These are phyloP conservation scores for Numenius phaeopus DNA, from an alignment of 2,797 vertebrate genomes.

Conservation along the genomic window DNA sequence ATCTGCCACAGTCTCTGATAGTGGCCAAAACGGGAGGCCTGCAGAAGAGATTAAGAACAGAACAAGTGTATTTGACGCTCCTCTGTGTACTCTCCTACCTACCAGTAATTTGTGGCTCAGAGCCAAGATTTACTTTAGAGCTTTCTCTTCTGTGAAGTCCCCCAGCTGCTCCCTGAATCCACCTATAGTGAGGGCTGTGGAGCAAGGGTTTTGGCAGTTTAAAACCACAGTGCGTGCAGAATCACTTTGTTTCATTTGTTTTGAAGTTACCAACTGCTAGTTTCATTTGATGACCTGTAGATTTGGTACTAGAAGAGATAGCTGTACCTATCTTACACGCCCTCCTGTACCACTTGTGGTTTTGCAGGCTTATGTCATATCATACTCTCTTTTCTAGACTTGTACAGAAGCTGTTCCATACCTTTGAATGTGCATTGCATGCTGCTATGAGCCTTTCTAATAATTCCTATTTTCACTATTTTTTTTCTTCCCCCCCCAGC, in stretches of 20 bases:
- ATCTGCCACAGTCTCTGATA: not conserved
- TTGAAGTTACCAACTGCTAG: not conserved
- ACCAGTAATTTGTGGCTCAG: not conserved
- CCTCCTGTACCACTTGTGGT: not conserved
- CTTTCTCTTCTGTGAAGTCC: not conserved
- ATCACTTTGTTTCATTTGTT: not conserved
- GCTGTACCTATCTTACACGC: not conserved
- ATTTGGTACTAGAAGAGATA: not conserved
- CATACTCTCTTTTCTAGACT: not conserved
- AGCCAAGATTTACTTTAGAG: not conserved
- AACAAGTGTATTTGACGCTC: not conserved
- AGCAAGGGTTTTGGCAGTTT: not conserved
- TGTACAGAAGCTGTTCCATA: not conserved
- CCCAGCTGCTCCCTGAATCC: not conserved
- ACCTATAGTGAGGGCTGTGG: not conserved
- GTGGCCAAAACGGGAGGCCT: not conserved
- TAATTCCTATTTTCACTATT: not conserved
- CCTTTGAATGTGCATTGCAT: not conserved
- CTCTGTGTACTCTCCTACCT: not conserved
- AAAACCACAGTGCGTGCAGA: not conserved
- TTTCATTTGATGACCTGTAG: not conserved
- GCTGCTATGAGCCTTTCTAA: not conserved
- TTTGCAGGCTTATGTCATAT: not conserved
- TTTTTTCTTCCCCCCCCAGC: fast-evolving
- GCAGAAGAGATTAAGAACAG: not conserved